Conservation (phyloP, 92 coral and sea anemone species). For the Phenganax marumi region DNA sequence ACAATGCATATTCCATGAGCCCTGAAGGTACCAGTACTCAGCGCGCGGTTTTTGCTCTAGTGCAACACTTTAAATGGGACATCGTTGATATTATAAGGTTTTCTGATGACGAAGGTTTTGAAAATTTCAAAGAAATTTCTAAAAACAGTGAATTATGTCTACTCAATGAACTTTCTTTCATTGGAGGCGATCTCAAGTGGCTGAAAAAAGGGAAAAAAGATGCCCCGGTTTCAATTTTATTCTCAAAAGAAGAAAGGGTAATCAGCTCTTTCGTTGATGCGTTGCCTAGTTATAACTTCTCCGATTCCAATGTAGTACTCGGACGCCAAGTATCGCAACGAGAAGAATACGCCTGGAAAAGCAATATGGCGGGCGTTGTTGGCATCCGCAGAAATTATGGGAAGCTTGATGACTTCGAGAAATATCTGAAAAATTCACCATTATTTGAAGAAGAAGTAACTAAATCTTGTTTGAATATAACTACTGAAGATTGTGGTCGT, state of each 20-base stretch:
- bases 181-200: neutral
- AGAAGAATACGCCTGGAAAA: neutral
- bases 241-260: neutral
- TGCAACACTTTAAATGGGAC: slow-evolving; percentile 75
- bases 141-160: slow-evolving; percentile 19
- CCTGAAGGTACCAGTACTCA: neutral
- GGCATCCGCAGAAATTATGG: slow-evolving; percentile 35
- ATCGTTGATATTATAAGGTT: slow-evolving; percentile 66
- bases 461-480: neutral
- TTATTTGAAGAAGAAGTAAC: neutral
- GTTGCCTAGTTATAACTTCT: neutral
- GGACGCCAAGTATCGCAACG: slow-evolving; percentile 2
- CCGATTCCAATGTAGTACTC: slow-evolving; percentile 8
- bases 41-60: slow-evolving; percentile 65
- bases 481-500: neutral
- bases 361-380: slow-evolving; percentile 22
- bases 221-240: slow-evolving; percentile 19
- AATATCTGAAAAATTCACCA: neutral
- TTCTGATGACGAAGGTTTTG: slow-evolving; percentile 46
- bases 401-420: slow-evolving; percentile 21
- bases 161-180: slow-evolving; percentile 11
- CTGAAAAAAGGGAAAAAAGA: neutral
- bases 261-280: neutral
- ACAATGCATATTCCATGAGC: slow-evolving; percentile 16
- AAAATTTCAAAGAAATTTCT: slow-evolving; percentile 5